phyloP scores from a whole-genome alignment of 2,888 invertebrate species.

The Thelaira solivaga region DNA sequence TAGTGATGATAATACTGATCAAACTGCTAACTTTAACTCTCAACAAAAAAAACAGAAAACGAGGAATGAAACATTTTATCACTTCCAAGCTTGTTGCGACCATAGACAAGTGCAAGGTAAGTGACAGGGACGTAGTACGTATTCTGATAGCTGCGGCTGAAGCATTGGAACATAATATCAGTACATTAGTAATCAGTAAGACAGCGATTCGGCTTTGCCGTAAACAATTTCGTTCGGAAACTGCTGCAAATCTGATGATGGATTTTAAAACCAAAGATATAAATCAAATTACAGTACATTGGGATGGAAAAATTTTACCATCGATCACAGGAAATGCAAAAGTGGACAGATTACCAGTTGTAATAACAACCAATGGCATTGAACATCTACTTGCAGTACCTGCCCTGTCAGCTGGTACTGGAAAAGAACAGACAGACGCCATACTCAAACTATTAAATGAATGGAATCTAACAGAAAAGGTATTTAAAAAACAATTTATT shows the following conservation, averaged over 20 bases:
- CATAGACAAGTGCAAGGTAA: slow-evolving; percentile 19
- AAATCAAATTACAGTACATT: slow-evolving; percentile 6
- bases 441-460: slow-evolving; percentile 14
- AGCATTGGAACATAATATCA: slow-evolving; percentile 18
- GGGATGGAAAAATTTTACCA: background rate
- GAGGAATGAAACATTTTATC: slow-evolving; percentile 6
- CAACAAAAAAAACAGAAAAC: slow-evolving; percentile 23
- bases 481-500: slow-evolving; percentile 16
- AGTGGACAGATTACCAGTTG: too few relatives aligned
- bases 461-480: slow-evolving; percentile 31
- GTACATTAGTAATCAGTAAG: slow-evolving; percentile 23
- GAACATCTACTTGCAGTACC: slow-evolving; percentile 34
- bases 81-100: too few relatives aligned
- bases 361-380: slow-evolving; percentile 38
- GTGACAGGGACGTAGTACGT: slow-evolving; percentile 20
- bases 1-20: background rate
- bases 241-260: too few relatives aligned
- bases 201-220: slow-evolving; percentile 19
- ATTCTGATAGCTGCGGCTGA: slow-evolving; percentile 20
- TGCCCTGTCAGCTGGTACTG: slow-evolving; percentile 30
- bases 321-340: too few relatives aligned
- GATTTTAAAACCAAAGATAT: slow-evolving; percentile 6
- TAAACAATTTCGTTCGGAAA: background rate
- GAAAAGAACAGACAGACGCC: slow-evolving; percentile 39
- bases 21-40: background rate